Evolutionary conservation across 2,113 vertebrate genomes (phyloP).

Genomic region (Lepus americanus): DNA sequence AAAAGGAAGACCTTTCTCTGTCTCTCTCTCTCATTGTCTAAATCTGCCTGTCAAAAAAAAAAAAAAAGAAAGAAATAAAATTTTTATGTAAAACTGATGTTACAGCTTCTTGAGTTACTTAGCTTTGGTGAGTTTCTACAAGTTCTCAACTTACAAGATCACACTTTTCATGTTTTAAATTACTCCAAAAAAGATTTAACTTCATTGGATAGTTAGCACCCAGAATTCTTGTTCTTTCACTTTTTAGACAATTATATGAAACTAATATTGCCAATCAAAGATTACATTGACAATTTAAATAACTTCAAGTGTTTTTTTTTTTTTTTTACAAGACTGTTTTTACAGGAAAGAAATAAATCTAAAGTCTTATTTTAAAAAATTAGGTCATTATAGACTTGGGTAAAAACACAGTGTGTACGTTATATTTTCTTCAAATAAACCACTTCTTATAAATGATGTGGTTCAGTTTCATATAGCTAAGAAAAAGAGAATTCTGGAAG

Average conservation of each 20-base stretch:
- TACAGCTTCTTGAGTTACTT: not conserved
- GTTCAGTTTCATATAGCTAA: conserved; percentile 19
- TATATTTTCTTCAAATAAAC: conserved; percentile 43
- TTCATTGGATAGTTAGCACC: conserved; percentile 29
- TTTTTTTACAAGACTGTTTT: not conserved
- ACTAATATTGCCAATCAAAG: conserved; percentile 16
- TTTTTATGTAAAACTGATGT: conserved; percentile 8
- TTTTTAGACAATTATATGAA: conserved; percentile 24
- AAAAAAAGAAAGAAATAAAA: not conserved
- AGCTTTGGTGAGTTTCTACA: conserved; percentile 24
- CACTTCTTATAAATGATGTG: not conserved
- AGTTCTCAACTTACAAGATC: not conserved
- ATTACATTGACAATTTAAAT: conserved; percentile 8
- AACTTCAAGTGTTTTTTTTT: not conserved
- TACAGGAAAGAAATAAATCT: conserved; percentile 13
- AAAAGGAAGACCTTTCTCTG: too few species aligned
- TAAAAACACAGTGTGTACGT: conserved; percentile 9
- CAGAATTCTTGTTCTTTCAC: not conserved
- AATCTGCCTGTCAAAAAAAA: too few species aligned
- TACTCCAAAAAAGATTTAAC: conserved; percentile 45
- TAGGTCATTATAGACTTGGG: not conserved
- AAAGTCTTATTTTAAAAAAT: conserved; percentile 14
- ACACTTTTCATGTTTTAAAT: conserved; percentile 7
- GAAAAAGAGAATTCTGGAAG: conserved; percentile 38
- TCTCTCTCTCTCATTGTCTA: too few species aligned